Evolutionary conservation across 2,797 vertebrate genomes (phyloP).

Genomic region (Dallia pectoralis): DNA sequence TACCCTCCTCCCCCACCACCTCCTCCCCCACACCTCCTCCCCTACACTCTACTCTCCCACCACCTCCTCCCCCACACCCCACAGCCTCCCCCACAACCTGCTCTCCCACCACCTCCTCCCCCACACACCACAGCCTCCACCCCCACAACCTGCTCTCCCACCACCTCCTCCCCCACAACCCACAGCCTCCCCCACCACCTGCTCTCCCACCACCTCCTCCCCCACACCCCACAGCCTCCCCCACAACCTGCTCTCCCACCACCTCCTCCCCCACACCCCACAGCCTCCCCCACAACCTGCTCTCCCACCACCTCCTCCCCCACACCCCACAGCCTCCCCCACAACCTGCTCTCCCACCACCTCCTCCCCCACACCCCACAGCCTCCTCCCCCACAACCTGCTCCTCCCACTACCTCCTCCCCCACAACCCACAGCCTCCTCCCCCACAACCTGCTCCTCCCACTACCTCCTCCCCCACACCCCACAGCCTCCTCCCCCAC

Average conservation of each 20-base stretch:
- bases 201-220: background rate
- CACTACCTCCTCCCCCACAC: no score
- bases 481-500: conserved; percentile 24
- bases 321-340: no score
- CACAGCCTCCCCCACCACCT: conserved; percentile 20
- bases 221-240: no score
- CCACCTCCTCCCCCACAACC: no score
- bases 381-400: no score
- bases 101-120: conserved; percentile 22
- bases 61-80: conserved; percentile 19
- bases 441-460: background rate
- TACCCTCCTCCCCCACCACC: background rate
- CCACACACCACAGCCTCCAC: background rate
- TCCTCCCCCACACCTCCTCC: background rate
- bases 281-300: background rate
- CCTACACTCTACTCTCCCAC: background rate
- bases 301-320: background rate
- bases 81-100: background rate
- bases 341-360: background rate
- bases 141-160: background rate
- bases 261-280: conserved; percentile 22
- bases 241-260: no score
- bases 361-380: background rate
- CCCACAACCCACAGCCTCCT: no score
- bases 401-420: no score